Evolutionary conservation across 2,113 vertebrate genomes (phyloP).

Genomic region (Sarotherodon lohbergeri): DNA sequence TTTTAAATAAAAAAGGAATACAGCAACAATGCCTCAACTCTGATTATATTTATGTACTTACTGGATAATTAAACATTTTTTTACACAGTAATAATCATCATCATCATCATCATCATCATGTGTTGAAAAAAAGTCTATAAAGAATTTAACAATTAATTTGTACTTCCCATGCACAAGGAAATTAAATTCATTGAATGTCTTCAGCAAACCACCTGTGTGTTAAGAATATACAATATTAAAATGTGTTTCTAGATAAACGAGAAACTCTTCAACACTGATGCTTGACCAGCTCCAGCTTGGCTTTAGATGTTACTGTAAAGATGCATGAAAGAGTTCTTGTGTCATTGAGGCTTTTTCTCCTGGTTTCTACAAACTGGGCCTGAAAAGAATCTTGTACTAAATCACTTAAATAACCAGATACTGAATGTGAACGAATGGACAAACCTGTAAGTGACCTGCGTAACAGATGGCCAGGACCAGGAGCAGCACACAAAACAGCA

Average conservation of each 20-base stretch:
- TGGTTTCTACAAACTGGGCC: neutral
- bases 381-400: neutral
- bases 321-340: neutral
- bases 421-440: conserved; percentile 52
- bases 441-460: conserved; percentile 81
- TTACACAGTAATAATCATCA: neutral
- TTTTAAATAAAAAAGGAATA: neutral
- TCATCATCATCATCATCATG: neutral
- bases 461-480: conserved; percentile 82
- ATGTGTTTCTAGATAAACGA: neutral
- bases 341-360: neutral
- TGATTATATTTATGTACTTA: neutral
- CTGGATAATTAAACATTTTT: neutral
- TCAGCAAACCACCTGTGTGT: neutral
- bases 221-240: neutral
- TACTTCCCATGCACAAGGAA: neutral
- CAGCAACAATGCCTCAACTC: neutral
- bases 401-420: neutral
- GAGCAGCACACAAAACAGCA: conserved; percentile 75
- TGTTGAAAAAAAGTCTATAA: neutral
- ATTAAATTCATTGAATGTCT: neutral
- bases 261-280: neutral
- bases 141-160: neutral
- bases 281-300: neutral
- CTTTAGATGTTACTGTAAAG: neutral